phyloP scores from a whole-genome alignment of 1,140 invertebrate genomes.

The Mya arenaria region DNA sequence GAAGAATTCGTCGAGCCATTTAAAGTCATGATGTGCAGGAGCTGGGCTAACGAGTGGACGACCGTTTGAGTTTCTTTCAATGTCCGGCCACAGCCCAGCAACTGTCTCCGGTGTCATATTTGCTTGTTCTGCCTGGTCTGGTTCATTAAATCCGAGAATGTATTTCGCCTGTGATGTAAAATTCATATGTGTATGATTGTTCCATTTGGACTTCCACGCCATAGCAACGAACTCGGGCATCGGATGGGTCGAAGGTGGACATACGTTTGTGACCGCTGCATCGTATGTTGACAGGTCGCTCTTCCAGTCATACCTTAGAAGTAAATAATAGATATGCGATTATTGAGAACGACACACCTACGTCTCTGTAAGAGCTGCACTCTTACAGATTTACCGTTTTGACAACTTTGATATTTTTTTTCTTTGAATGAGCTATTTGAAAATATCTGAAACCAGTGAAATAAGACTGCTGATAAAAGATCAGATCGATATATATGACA shows the following conservation, averaged over 20 bases:
- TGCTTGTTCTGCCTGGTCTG: background rate
- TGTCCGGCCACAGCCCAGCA: constrained; percentile 4
- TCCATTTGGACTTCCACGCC: background rate
- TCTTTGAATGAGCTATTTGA: no score
- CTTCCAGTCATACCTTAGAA: background rate
- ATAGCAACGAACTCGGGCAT: background rate
- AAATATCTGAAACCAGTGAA: no score
- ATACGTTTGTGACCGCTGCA: background rate
- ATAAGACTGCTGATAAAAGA: no score
- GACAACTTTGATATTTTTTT: no score
- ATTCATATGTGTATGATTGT: background rate
- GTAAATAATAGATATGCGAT: no score
- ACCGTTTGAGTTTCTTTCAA: background rate
- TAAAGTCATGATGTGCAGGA: background rate
- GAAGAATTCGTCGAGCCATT: constrained; percentile 60
- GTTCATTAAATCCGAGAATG: constrained; percentile 17
- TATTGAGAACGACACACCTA: no score
- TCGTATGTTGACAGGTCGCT: background rate
- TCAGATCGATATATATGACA: no score
- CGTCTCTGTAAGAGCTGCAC: no score
- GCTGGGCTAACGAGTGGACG: constrained; percentile 12
- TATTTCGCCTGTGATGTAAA: background rate
- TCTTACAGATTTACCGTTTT: no score
- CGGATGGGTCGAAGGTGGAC: background rate
- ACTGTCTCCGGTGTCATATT: constrained; percentile 7